Evolutionary conservation across 2,888 invertebrate species (phyloP).

Genomic region (Sesamia inferens): DNA sequence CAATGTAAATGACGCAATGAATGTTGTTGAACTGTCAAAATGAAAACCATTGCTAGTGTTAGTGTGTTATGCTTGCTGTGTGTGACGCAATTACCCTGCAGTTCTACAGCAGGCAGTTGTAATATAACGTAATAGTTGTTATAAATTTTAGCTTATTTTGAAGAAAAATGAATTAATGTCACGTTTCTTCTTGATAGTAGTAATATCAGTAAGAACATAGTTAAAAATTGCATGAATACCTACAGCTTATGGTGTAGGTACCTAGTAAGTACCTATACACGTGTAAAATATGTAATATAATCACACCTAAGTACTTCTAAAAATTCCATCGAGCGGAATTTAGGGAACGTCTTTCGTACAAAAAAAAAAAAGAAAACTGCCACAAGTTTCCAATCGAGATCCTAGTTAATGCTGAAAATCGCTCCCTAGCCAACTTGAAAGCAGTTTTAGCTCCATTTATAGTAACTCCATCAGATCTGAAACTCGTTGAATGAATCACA

Average conservation of each 20-base stretch:
- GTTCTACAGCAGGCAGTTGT: background rate
- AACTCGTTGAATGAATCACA: constrained; percentile 67
- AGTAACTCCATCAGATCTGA: constrained; percentile 43
- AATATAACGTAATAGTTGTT: background rate
- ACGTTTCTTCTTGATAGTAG: background rate
- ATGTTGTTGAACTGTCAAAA: too few relatives aligned
- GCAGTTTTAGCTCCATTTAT: constrained; percentile 45
- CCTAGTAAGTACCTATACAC: background rate
- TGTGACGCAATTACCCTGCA: too few relatives aligned
- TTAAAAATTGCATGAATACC: too few relatives aligned
- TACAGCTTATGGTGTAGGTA: background rate
- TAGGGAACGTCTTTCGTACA: background rate
- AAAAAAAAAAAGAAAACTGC: too few relatives aligned
- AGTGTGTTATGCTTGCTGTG: too few relatives aligned
- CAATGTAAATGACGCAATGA: too few relatives aligned
- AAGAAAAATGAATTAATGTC: background rate
- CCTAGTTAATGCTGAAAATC: background rate
- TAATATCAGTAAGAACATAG: too few relatives aligned
- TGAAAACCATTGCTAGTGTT: too few relatives aligned
- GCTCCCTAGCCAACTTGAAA: background rate
- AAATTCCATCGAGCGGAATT: background rate
- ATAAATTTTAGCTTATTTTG: background rate
- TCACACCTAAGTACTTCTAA: background rate
- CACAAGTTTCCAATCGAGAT: background rate
- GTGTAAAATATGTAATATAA: background rate